These are phyloP conservation scores for Gobiocypris rarus DNA, from an alignment of 2,113 vertebrate genomes.

Conservation along the genomic window DNA sequence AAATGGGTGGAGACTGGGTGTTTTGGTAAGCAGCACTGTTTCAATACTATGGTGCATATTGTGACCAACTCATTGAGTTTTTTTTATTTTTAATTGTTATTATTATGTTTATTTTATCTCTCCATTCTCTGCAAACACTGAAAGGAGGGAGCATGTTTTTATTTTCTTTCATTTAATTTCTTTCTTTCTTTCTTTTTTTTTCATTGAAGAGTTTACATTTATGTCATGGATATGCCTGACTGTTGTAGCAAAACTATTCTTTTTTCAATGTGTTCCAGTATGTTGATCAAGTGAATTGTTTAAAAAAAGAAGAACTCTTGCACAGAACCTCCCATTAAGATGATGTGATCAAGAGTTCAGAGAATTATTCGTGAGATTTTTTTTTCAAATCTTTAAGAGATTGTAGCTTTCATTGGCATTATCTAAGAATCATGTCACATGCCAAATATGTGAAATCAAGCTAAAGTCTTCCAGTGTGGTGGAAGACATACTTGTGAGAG, in stretches of 20 bases:
- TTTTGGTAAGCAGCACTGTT: constrained; percentile 66
- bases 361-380: constrained; percentile 62
- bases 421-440: neutral
- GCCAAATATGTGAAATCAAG: neutral
- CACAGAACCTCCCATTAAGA: constrained; percentile 82
- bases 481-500: neutral
- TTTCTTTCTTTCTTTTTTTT: constrained; percentile 20
- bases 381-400: constrained; percentile 37
- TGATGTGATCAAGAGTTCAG: constrained; percentile 25
- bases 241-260: constrained; percentile 78
- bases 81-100: too few relatives aligned
- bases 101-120: constrained; percentile 56
- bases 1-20: constrained; percentile 64
- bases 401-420: constrained; percentile 14
- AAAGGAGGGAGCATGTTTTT: constrained; percentile 52
- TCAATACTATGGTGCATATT: constrained; percentile 79
- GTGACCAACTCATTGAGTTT: constrained; percentile 72
- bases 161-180: neutral
- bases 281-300: constrained; percentile 74
- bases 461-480: neutral
- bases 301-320: constrained; percentile 73
- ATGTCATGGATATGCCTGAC: constrained; percentile 74
- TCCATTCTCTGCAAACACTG: constrained; percentile 72
- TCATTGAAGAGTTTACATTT: constrained; percentile 75
- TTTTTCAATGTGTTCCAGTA: constrained; percentile 69